phyloP scores from a whole-genome alignment of 2,113 vertebrate genomes.

The Paedocypris sp. region DNA sequence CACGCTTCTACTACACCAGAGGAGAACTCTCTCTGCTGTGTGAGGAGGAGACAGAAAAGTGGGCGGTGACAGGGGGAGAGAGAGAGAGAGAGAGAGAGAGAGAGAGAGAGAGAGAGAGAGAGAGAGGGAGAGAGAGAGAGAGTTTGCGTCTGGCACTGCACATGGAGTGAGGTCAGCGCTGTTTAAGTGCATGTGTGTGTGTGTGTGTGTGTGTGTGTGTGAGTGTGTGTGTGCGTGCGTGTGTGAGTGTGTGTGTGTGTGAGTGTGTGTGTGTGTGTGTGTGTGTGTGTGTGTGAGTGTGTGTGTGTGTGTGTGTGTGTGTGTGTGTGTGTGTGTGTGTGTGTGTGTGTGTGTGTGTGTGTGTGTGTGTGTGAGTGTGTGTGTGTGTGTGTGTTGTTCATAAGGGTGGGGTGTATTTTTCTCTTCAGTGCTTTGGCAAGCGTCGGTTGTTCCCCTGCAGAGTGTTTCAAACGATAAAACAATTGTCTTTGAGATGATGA shows the following conservation, averaged over 20 bases:
- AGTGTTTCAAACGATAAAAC: neutral
- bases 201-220: slow-evolving; percentile 18
- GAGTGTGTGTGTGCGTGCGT: neutral
- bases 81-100: neutral
- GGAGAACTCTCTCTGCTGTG: slow-evolving; percentile 20
- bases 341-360: neutral
- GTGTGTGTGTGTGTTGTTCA: no score
- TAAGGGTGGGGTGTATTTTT: neutral
- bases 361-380: neutral
- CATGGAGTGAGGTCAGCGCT: slow-evolving; percentile 17
- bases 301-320: slow-evolving; percentile 14
- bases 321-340: slow-evolving; percentile 12
- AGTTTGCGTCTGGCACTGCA: slow-evolving; percentile 11
- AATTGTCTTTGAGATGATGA: neutral
- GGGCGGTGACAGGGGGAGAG: slow-evolving; percentile 17
- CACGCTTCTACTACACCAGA: neutral
- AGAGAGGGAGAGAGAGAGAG: no score
- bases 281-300: slow-evolving; percentile 17
- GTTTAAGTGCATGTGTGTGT: no score
- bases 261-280: neutral
- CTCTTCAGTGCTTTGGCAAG: slow-evolving; percentile 5
- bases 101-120: no score
- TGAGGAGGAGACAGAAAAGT: slow-evolving; percentile 13
- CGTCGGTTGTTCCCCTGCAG: neutral
- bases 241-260: neutral